Base-by-base conservation (phyloP, 1,140 invertebrate species). In the Acromyrmex heyeri region DNA sequence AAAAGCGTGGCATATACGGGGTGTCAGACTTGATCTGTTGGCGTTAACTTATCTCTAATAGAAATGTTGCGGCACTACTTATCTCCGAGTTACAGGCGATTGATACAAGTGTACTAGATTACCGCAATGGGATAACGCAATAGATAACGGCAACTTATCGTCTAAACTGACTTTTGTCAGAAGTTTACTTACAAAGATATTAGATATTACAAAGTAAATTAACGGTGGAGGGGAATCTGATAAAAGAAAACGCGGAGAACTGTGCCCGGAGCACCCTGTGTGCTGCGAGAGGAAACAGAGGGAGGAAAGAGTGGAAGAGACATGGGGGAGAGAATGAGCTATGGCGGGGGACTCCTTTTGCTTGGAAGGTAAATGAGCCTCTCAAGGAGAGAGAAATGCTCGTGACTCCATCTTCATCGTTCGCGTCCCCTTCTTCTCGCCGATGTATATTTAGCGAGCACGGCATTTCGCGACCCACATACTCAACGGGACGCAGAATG, bases 391-490 rank as follows among this genome's bases (percentile, higher is more conserved):
- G 75, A 73, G 57, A 83, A 77, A 72, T 72, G 79, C 44, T 90
- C 86, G 87, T 78, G 88, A 73, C 67, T 79, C 53, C 38, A 53
- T 64, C 69, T 87, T 86, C 55, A 64, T 64, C 64, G 38, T 27
- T 55, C 53, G 67, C 65, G 76, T 72, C 86, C 73, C 72, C 73
- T 70, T n/a, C 65, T 44, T 18, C 21, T 61, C 65, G 88, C 87
- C 77, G 87, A 91, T 93, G 91, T 94, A 94, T 93, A 94, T 94
- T 94, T 94, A 94, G 93, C 92, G 87, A 90, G 90, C 88, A 87
- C 88, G 91, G 92, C 91, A 94, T 94, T 94, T 94, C 93, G 92
- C 94, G 94, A 95, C 94, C 94, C 93, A 95, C 93, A 95, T 95
- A 95, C 92, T 88, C 94, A 91, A 90, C 90, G 93, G 92, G 87